These are phyloP conservation scores for Alectura lathami DNA, from an alignment of 2,113 vertebrate genomes.

Conservation along the genomic window DNA sequence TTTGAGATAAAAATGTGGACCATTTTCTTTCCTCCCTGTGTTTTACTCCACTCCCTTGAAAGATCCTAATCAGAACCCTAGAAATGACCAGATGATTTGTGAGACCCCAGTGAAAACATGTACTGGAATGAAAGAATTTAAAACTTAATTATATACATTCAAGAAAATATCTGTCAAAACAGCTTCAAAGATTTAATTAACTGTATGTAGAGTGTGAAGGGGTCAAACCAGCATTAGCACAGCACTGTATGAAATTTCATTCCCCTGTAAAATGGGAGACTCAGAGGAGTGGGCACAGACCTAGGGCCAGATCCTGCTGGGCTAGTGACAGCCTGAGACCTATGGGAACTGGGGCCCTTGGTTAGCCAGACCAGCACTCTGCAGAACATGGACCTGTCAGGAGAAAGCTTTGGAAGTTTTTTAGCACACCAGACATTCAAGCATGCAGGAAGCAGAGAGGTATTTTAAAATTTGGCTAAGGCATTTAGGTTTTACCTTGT, in stretches of 20 bases:
- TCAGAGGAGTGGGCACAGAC: neutral
- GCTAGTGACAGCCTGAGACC: neutral
- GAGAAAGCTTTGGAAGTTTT: neutral
- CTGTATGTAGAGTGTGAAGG: neutral
- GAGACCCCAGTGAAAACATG: constrained; percentile 14
- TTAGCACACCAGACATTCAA: neutral
- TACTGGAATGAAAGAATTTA: constrained; percentile 25
- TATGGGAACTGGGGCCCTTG: neutral
- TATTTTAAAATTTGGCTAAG: neutral
- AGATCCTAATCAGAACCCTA: constrained; percentile 9
- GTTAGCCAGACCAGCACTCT: neutral
- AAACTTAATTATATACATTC: constrained; percentile 18
- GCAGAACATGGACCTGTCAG: neutral
- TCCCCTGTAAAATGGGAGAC: neutral
- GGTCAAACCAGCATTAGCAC: neutral
- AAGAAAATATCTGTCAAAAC: constrained; percentile 43
- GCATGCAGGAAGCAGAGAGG: neutral
- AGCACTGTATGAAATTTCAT: neutral
- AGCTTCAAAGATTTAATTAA: constrained; percentile 20
- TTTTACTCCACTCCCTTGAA: neutral
- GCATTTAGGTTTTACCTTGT: neutral
- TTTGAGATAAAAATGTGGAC: neutral
- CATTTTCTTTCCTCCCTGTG: neutral
- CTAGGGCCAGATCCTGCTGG: neutral
- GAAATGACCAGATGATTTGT: constrained; percentile 26